Conservation (phyloP, 2,113 vertebrate species). For the Lethenteron camtschaticum region DNA sequence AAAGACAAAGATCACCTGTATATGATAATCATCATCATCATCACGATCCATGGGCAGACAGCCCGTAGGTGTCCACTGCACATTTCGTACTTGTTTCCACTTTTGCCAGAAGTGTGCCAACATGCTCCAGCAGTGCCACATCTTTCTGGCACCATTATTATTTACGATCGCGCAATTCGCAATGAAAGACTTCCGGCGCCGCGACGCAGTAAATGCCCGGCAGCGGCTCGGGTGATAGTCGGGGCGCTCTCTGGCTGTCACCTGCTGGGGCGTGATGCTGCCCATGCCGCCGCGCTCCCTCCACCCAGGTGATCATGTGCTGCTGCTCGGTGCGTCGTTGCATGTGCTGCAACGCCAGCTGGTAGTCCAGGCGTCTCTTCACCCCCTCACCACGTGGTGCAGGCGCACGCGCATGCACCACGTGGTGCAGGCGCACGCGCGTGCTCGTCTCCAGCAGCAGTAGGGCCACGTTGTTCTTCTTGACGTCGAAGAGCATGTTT, state of each 20-base stretch:
- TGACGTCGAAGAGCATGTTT: conserved; percentile 51
- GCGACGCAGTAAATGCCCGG: no score
- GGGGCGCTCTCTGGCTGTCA: conserved; percentile 11
- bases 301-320: conserved; percentile 80
- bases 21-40: no score
- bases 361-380: conserved; percentile 77
- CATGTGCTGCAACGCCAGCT: conserved; percentile 51
- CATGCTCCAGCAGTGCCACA: no score
- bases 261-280: conserved; percentile 82
- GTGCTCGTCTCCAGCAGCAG: conserved; percentile 50
- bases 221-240: no score
- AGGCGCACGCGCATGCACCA: conserved; percentile 40
- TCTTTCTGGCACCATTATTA: no score
- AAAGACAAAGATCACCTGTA: background rate
- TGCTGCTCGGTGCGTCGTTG: conserved; percentile 49
- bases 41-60: no score
- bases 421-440: no score
- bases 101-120: no score
- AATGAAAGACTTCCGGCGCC: no score
- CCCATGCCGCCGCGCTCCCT: conserved; percentile 37
- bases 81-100: no score
- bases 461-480: conserved; percentile 59
- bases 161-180: no score
- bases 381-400: conserved; percentile 49
- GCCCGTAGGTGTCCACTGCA: no score